Conservation (phyloP, 2,113 vertebrate species). For the Carollia perspicillata region DNA sequence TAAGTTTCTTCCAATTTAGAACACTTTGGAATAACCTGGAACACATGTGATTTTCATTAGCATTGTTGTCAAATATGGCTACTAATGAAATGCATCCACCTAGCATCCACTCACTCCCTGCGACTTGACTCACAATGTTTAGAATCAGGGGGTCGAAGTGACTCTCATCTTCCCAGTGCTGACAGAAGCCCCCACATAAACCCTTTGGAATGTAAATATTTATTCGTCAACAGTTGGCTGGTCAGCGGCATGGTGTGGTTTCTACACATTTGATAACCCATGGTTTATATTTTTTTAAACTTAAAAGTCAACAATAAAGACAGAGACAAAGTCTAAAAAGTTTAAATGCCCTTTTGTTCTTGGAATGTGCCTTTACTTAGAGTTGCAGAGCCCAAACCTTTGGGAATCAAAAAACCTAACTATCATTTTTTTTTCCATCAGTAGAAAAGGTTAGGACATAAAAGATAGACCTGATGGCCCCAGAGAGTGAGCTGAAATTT, state of each 20-base stretch:
- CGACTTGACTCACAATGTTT: conserved; percentile 46
- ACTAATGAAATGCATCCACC: conserved; percentile 27
- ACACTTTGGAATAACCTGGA: conserved; percentile 42
- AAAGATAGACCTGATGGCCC: conserved; percentile 8
- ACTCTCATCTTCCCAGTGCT: conserved; percentile 58
- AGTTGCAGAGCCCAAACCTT: background rate
- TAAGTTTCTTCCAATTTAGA: background rate
- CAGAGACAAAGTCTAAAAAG: background rate
- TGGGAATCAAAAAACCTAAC: background rate
- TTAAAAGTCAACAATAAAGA: conserved; percentile 60
- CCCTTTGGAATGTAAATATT: conserved; percentile 71
- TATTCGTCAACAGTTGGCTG: conserved; percentile 71
- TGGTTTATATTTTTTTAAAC: conserved; percentile 70
- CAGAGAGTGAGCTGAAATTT: conserved; percentile 24
- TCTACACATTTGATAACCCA: conserved; percentile 65
- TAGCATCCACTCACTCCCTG: conserved; percentile 62
- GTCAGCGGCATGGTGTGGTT: conserved; percentile 62
- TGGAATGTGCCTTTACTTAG: conserved; percentile 24
- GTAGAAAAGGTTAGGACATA: conserved; percentile 46
- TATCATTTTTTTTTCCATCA: conserved; percentile 17
- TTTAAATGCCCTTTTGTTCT: background rate
- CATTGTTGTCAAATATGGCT: conserved; percentile 59
- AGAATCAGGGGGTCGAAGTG: conserved; percentile 64
- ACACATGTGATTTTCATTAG: conserved; percentile 48
- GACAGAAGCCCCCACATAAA: conserved; percentile 68